These are phyloP conservation scores for Sorex maritimensis DNA, from an alignment of 2,797 vertebrate species.

Conservation along the genomic window DNA sequence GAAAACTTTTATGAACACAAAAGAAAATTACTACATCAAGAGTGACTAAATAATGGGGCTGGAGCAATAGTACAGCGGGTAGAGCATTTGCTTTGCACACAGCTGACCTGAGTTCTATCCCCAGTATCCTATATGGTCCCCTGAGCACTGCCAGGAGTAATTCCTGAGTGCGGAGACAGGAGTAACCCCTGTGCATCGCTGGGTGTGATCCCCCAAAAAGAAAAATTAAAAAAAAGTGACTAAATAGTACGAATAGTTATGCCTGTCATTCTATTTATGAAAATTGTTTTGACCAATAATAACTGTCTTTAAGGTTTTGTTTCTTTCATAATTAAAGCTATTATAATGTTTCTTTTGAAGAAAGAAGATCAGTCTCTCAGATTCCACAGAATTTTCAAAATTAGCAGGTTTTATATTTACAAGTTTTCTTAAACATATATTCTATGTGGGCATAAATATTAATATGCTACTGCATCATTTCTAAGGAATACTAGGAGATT, in stretches of 20 bases:
- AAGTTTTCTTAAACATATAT: slow-evolving; percentile 18
- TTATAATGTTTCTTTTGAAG: not conserved
- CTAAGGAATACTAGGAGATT: slow-evolving; percentile 48
- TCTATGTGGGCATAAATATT: not conserved
- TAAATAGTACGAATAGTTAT: not conserved
- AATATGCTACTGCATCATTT: not conserved
- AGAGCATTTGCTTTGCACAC: no score
- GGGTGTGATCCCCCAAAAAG: no score
- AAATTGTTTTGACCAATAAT: slow-evolving; percentile 7
- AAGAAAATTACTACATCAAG: not conserved
- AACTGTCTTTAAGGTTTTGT: not conserved
- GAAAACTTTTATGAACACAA: not conserved
- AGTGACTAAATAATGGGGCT: no score
- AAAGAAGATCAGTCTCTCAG: not conserved
- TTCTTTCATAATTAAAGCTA: slow-evolving; percentile 42
- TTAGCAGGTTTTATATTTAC: not conserved
- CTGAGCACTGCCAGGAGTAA: no score
- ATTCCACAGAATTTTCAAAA: slow-evolving; percentile 23
- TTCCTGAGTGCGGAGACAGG: no score
- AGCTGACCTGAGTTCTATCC: no score
- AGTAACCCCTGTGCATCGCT: no score
- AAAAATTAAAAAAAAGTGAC: not conserved
- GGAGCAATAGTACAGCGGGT: no score
- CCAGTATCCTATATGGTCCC: no score
- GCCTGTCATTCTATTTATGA: not conserved